Percentiles rank a stretch among this genome's conserved stretches.
Evolutionary conservation across 2,797 vertebrate species (phyloP).

Genomic region (Gymnothorax reevesii): DNA sequence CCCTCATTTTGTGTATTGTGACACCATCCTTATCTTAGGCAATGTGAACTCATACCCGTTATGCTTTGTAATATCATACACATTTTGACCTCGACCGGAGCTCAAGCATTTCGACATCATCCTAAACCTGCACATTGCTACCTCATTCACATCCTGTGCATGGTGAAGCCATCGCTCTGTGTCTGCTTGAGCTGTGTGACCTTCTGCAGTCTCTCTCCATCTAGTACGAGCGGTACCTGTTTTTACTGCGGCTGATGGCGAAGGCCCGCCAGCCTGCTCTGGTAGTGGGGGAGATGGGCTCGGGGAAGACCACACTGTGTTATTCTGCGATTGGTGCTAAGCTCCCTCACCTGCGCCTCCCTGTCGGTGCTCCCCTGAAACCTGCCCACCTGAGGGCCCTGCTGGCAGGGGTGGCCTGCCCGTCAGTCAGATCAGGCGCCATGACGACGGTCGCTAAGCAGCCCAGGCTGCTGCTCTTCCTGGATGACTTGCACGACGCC

Average conservation of each 20-base stretch:
- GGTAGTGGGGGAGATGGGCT: constrained; percentile 74
- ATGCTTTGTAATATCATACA: not conserved
- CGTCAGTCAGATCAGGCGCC: constrained; percentile 27
- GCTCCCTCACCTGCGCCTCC: constrained; percentile 57
- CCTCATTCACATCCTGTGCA: not conserved
- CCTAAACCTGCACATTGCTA: not conserved
- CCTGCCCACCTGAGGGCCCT: constrained; percentile 64
- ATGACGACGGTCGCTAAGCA: constrained; percentile 28
- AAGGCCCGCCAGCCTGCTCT: constrained; percentile 71
- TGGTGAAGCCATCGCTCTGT: not conserved
- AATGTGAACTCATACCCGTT: not conserved
- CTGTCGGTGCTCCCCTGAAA: constrained; percentile 59
- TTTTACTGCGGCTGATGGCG: constrained; percentile 72
- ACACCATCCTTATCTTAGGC: not conserved
- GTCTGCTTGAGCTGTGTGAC: not conserved
- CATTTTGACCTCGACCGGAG: not conserved
- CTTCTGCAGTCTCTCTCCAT: constrained; percentile 22
- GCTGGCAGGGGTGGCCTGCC: constrained; percentile 54
- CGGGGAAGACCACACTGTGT: constrained; percentile 79
- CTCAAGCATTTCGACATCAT: not conserved
- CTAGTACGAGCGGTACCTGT: constrained; percentile 68
- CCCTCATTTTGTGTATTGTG: not conserved
- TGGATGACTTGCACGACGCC: constrained; percentile 63
- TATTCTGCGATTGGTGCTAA: constrained; percentile 65
- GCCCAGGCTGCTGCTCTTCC: constrained; percentile 57